Base-by-base conservation (phyloP, 2,797 vertebrate species). In the Cheirogaleus major region DNA sequence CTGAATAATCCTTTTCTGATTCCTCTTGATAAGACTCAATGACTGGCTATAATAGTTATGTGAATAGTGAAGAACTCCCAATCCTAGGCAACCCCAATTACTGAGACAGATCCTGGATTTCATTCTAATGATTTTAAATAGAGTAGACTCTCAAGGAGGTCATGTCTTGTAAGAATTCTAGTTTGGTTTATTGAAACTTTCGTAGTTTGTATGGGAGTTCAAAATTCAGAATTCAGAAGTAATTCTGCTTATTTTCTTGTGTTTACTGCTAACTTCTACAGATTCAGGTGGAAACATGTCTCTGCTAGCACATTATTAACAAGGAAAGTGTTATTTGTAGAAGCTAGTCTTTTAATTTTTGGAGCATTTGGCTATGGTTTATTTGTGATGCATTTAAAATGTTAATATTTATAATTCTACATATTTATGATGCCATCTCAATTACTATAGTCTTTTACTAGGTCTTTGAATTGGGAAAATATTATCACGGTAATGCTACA, bases 251-350 rank as follows among this genome's bases (percentile, higher is more conserved):
- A 41, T 87, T 78, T 76, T 72, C 50, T 52, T 55, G 6, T 18
- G 18, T 43, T 91, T 65, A 94, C 48, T 70, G 22, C 14, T 30
- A 38, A 87, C 41, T 59, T 94, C 32, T 89, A 57, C 4, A 61
- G 30, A 61, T 45, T 80, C 20, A 15, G 1, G 48, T 82, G 30
- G 4, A 84, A 85, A 82, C 2, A 43, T 52, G 2, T 83, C 85
- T 72, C 38, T 83, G 7, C 8, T 84, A 86, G 7, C 23, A 89
- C 89, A 73, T 48, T 79, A 78, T 59, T 85, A 59, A 38, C 10
- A 79, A 91, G 48, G 92, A 12, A 69, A 76, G 83, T 92, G 73
- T 78, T 67, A 73, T 78, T 67, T 89, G 10, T 94, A 86, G n/a
- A 85, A 78, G 45, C 1, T 59, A 57, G 91, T 79, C 12, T 4